These are phyloP conservation scores for Oryctes rhinoceros DNA, from an alignment of 1,140 invertebrate genomes.

Conservation along the genomic window DNA sequence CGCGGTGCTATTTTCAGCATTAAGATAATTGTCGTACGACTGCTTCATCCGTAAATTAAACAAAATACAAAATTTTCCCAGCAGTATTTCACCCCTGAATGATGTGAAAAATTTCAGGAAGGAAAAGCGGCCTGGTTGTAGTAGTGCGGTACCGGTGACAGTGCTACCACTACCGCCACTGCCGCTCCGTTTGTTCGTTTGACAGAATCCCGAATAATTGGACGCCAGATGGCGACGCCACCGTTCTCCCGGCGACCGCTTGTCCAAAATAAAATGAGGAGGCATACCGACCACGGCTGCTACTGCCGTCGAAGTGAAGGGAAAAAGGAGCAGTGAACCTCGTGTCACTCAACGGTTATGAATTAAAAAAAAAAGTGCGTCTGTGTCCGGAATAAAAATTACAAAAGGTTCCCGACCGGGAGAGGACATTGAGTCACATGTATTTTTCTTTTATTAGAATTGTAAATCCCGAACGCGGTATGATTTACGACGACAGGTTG, in stretches of 20 bases:
- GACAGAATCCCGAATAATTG: constrained; percentile 12
- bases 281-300: neutral
- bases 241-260: constrained; percentile 19
- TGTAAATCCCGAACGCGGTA: constrained; percentile 22
- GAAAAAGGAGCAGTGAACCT: constrained; percentile 1
- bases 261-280: constrained; percentile 35
- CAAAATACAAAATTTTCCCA: constrained; percentile 31
- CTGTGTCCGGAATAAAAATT: constrained; percentile 37
- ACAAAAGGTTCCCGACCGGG: constrained; percentile 22
- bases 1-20: constrained; percentile 17
- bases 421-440: constrained; percentile 7
- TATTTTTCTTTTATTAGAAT: constrained; percentile 39
- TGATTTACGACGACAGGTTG: constrained; percentile 27
- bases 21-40: constrained; percentile 34
- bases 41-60: constrained; percentile 35
- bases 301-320: neutral
- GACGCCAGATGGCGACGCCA: constrained; percentile 23
- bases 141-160: neutral
- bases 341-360: constrained; percentile 37
- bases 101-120: constrained; percentile 28
- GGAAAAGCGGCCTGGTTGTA: neutral
- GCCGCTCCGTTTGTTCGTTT: constrained; percentile 31
- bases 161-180: neutral
- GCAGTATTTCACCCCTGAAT: constrained; percentile 22
- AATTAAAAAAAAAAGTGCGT: constrained; percentile 39